Base-by-base conservation (phyloP, 2,888 invertebrate species). In the Celastrina argiolus region DNA sequence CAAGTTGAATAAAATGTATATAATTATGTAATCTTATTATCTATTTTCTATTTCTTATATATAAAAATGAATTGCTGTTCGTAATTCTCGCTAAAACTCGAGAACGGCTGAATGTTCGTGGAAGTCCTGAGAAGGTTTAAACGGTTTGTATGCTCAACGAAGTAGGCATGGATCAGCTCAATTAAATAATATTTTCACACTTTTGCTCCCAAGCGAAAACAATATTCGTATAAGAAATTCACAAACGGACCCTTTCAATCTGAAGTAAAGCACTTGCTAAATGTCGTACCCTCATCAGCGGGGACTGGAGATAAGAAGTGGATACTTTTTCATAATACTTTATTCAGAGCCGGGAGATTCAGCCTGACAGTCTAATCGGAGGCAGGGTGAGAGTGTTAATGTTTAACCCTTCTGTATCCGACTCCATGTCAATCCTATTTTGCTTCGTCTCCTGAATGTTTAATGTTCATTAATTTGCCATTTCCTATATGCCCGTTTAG, bases 311-410 rank as follows among this genome's bases (percentile, higher is more conserved):
- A 90, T 91, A 91, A 90, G 85, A 80, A 87, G 77, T 82, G 66
- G 70, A 70, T 68, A 87, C 88, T 90, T 91, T 91, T 91, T 91
- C 84, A 84, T 85, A 82, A 90, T 89, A 88, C 89, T 91, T 90
- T 90, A 89, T 90, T 91, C 88, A 90, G 84, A 74, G 78, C 73
- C 76, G 76, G 79, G 83, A 87, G 84, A 82, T 85, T 87, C 81
- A 79, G 83, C 81, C 81, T 88, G 89, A 88, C 89, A 88, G 85
- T 78, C 78, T 89, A 90, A 90, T 90, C 89, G 87, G 78, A 78
- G 79, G 79, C 74, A 80, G 77, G 76, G 87, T 81, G 86, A 85
- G 86, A 85, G 85, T 87, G 89, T 91, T 90, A 83, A 91, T 85
- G 87, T 80, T 83, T 81, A 88, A 89, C 89, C 90, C 89, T 87